phyloP scores from a whole-genome alignment of 2,888 invertebrate species.

The Lasioglossum figueresi region DNA sequence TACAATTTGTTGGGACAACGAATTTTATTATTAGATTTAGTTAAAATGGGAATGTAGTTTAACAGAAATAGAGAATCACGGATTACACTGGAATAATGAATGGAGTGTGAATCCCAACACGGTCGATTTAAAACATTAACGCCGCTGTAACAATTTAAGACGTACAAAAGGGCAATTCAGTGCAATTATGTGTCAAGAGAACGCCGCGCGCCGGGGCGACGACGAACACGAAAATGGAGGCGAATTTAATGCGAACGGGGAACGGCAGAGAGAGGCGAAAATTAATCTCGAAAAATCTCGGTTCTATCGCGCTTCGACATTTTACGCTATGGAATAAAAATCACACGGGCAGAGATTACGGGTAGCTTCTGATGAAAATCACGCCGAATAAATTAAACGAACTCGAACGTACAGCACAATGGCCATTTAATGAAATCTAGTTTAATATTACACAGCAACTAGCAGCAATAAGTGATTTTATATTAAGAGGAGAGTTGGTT shows the following conservation, averaged over 20 bases:
- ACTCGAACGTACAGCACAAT: neutral
- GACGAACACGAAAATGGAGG: slow-evolving; percentile 43
- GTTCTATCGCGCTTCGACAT: slow-evolving; percentile 47
- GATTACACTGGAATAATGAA: slow-evolving; percentile 9
- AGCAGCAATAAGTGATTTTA: neutral
- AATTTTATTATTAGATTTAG: neutral
- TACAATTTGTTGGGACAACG: neutral
- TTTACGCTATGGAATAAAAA: slow-evolving; percentile 47
- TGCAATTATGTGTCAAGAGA: slow-evolving; percentile 52
- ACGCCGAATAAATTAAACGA: slow-evolving; percentile 28
- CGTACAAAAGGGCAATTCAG: slow-evolving; percentile 49
- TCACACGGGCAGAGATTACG: slow-evolving; percentile 34
- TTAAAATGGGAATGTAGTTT: neutral
- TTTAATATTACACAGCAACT: neutral
- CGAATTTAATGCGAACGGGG: slow-evolving; percentile 50
- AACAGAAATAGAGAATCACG: neutral
- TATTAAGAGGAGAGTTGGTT: neutral
- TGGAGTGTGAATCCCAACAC: neutral
- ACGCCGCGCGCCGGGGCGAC: slow-evolving; percentile 19
- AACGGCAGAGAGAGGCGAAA: slow-evolving; percentile 41
- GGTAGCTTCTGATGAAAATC: slow-evolving; percentile 17
- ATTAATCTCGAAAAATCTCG: slow-evolving; percentile 51
- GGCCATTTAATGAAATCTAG: neutral
- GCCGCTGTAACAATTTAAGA: slow-evolving; percentile 45
- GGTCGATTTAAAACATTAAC: slow-evolving; percentile 26